Percentiles rank a stretch among this genome's conserved stretches.
These are phyloP conservation scores for Characodon lateralis DNA, from an alignment of 2,797 vertebrate species.

Conservation along the genomic window DNA sequence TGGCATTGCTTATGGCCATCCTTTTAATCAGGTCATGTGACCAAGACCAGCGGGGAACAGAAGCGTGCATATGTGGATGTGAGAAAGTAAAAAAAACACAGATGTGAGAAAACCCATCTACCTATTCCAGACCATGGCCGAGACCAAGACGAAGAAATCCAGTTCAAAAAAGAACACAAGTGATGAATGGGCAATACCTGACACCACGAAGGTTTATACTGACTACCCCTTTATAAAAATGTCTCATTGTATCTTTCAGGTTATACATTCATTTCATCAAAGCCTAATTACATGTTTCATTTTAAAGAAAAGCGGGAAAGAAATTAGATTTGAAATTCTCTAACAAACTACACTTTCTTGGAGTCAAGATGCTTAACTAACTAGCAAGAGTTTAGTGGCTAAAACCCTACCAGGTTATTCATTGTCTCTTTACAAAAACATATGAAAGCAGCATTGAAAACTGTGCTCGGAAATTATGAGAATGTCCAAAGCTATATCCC, in stretches of 20 bases:
- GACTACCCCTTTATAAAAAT: not conserved
- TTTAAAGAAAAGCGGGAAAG: not conserved
- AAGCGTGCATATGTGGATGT: constrained; percentile 55
- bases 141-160: not conserved
- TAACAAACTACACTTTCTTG: not conserved
- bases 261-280: not conserved
- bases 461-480: no score
- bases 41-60: constrained; percentile 77
- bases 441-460: not conserved
- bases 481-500: no score
- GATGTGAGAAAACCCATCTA: constrained; percentile 22
- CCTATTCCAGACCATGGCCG: not conserved
- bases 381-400: not conserved
- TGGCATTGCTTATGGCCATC: constrained; percentile 82
- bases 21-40: constrained; percentile 80
- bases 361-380: not conserved
- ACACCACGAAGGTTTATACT: not conserved
- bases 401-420: not conserved
- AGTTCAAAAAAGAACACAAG: not conserved
- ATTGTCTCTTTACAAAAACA: not conserved
- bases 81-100: constrained; percentile 22
- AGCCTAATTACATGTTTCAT: not conserved
- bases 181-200: not conserved
- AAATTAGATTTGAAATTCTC: not conserved
- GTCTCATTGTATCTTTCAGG: not conserved